These are phyloP conservation scores for Monochamus saltuarius DNA, from an alignment of 1,140 invertebrate species.

Conservation along the genomic window DNA sequence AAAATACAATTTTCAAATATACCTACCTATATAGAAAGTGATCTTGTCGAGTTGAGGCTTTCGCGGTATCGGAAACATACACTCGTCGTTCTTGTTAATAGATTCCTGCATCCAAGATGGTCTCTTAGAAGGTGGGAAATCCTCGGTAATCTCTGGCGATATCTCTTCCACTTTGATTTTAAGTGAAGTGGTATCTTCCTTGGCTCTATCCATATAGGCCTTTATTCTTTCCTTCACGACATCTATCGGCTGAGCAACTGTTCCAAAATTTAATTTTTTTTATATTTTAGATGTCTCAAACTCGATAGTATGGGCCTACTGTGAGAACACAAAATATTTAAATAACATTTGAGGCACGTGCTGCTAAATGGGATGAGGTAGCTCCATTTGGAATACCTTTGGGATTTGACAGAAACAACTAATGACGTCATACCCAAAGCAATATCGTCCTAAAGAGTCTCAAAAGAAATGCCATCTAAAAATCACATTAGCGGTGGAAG, in stretches of 20 bases:
- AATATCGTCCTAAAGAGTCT: no score
- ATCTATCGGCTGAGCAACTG: neutral
- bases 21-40: slow-evolving; percentile 26
- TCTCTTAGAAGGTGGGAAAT: slow-evolving; percentile 11
- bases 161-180: slow-evolving; percentile 24
- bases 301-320: no score
- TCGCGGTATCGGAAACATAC: slow-evolving; percentile 25
- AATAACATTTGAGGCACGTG: neutral
- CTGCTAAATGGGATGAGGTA: no score
- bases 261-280: no score
- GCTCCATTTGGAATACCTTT: no score
- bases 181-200: neutral
- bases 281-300: no score
- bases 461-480: no score
- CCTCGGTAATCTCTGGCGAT: slow-evolving; percentile 15
- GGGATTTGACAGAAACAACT: no score
- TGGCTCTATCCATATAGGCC: slow-evolving; percentile 16
- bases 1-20: slow-evolving; percentile 7
- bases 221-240: slow-evolving; percentile 10
- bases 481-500: no score
- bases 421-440: no score
- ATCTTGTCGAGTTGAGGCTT: slow-evolving; percentile 21
- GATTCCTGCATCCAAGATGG: slow-evolving; percentile 24
- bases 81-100: slow-evolving; percentile 24
- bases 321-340: no score